Evolutionary conservation across 2,888 invertebrate genomes (phyloP), one percentile per base, ranked within the genome.

Genomic region (Rotaria magnacalcarata): DNA sequence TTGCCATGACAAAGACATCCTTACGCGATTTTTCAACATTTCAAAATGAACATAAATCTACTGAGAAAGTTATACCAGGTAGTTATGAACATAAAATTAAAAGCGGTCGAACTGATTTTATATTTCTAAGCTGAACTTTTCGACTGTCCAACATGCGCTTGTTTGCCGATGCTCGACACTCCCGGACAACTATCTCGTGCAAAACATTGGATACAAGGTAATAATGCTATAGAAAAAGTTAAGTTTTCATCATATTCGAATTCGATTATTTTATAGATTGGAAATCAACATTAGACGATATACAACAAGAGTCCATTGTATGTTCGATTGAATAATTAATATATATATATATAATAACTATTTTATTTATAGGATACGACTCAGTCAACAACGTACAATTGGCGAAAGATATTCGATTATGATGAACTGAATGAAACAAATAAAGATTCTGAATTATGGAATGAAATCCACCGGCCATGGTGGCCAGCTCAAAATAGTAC

Each of bases 171-270:
- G 4, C 19, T 47, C 8, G n/a, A 24, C 1, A 47, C 43, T 11
- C 24, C 47, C 10, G 67, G 67, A 34, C 67, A 67, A 34, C 16
- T 67, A 34, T 34, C 34, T 19, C 80, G 80, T 10, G 80, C 80
- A 80, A 7, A 80, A 80, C n/a, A 47, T 43, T 80, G 80, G 80
- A 80, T 80, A n/a, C 80, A 80, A 80, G 80, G 80, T 80, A 80
- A 8, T 8, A n/a, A 47, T 7, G 21, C 2, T 2, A n/a, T 43
- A 24, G n/a, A 47, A 24, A 43, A 10, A 3, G 16, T 11, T 75
- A 21, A 19, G 2, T 11, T 24, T 19, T 21, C 0, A 19, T 47
- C 24, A n/a, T 47, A 0, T n/a, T 80, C 19, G 4, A 11, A 67
- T 34, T 14, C 1, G 7, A 16, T 14, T 27, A 4, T 80, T n/a